These are phyloP conservation scores for Vireo griseus DNA, from an alignment of 2,797 vertebrate genomes.

Conservation along the genomic window DNA sequence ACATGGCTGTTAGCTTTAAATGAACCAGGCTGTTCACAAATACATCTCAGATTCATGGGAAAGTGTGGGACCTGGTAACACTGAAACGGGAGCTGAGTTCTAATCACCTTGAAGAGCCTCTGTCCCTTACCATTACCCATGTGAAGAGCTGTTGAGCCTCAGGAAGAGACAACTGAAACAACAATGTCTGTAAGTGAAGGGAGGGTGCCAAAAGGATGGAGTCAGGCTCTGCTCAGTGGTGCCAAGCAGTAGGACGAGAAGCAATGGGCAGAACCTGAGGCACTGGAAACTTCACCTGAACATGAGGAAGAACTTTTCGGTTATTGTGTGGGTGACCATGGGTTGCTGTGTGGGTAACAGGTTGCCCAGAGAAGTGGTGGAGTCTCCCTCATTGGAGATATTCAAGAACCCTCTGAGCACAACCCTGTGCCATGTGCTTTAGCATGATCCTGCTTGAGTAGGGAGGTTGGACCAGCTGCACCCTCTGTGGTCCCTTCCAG, in stretches of 20 bases:
- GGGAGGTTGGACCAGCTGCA: not conserved
- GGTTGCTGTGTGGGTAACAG: not conserved
- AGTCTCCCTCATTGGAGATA: not conserved
- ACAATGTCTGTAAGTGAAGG: not conserved
- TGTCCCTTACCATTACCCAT: not conserved
- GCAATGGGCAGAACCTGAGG: not conserved
- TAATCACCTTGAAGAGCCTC: not conserved
- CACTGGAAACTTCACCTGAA: not conserved
- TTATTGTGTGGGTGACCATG: not conserved
- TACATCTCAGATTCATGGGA: not conserved
- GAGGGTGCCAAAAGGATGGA: not conserved
- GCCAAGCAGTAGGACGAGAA: accelerated
- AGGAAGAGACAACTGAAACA: not conserved
- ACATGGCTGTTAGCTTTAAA: not conserved
- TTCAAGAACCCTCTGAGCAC: not conserved
- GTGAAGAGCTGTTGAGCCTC: not conserved
- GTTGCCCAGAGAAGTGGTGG: not conserved
- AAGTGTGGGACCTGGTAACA: not conserved
- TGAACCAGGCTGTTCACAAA: not conserved
- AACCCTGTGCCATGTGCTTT: not conserved
- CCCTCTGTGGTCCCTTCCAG: not conserved
- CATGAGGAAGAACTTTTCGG: not conserved
- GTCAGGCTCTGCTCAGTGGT: not conserved
- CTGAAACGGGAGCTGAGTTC: not conserved
- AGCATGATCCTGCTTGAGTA: not conserved